Percentiles rank a stretch among this genome's conserved stretches.
Evolutionary conservation across 92 coral and sea anemone genomes (phyloP).

Genomic region (Isaurus tuberculatus): DNA sequence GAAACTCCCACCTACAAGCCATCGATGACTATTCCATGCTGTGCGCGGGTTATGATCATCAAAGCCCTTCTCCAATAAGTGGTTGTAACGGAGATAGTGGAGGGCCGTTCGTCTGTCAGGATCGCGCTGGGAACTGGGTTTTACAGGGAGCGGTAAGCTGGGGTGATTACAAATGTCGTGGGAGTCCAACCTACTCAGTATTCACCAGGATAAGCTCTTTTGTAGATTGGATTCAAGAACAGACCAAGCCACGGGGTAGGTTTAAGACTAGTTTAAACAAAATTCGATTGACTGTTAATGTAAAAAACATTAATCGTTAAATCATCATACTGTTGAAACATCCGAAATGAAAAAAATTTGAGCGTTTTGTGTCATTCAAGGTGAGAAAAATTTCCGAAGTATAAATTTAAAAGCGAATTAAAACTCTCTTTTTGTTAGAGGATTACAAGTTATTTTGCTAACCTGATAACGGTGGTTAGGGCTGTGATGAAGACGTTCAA

Average conservation of each 20-base stretch:
- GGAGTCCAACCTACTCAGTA: constrained; percentile 69
- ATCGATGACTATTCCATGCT: constrained; percentile 62
- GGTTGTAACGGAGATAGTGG: constrained; percentile 90
- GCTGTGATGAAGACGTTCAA: no score
- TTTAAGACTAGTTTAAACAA: background rate
- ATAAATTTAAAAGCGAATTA: no score
- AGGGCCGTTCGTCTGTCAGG: constrained; percentile 83
- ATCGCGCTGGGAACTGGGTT: constrained; percentile 67
- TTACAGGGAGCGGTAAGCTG: constrained; percentile 86
- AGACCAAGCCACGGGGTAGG: constrained; percentile 47
- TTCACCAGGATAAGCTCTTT: constrained; percentile 76
- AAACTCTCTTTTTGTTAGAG: no score
- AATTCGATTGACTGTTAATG: no score
- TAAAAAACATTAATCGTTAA: background rate
- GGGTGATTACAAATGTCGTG: constrained; percentile 82
- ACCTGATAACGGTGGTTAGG: no score
- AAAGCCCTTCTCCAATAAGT: constrained; percentile 51
- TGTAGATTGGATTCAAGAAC: constrained; percentile 76
- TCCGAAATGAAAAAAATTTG: background rate
- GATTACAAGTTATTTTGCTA: no score
- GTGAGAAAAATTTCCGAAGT: no score
- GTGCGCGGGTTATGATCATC: constrained; percentile 62
- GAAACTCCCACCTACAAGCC: constrained; percentile 49
- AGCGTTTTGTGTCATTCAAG: no score
- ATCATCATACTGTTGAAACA: background rate